Evolutionary conservation across 2,888 invertebrate species (phyloP), one percentile per base, ranked within the genome.

Genomic region (Cotesia congregata): DNA sequence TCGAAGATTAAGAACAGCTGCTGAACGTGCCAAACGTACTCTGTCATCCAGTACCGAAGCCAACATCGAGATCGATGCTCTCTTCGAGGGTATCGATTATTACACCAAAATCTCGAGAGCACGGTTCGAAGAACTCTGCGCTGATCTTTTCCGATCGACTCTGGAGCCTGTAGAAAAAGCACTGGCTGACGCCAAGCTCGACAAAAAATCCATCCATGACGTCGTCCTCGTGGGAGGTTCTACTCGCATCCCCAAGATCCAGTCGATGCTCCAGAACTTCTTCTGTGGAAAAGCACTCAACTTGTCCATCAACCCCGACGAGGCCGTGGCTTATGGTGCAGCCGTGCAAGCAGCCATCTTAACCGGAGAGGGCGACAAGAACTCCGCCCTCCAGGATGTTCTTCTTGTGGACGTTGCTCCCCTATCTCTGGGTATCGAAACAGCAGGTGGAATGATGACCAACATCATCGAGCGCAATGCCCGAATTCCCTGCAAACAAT

Each of bases 321-420:
- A 96, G 89, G 95, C 98, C 9, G 95, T 98, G 1, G 98, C 98
- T 0, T 98, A 97, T 86, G 97, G 97, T 6, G 97, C 97, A 5
- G 97, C 97, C 38, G 96, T 98, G 0, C 98, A 98, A 90, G 98
- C 97, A 1, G 98, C 97, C 67, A 97, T 97, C 82, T 91, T 98
- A 38, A 92, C 92, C 1, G 94, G 95, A 85, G 91, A 92, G 81
- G 89, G 90, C n/a, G 84, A 86, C 78, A 87, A 85, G 5, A 87
- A 85, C 80, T 91, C 93, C 2, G 92, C 91, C 91, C 94, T 96
- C 83, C 94, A 95, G 86, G 96, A 94, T 84, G 93, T 94, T 0
- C 90, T 94, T 0, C 88, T 94, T 9, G 93, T 94, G 0, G 94
- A 94, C 85, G 94, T 94, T 0, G 91, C 93, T 0, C 93, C 92